A percentile compares a stretch with the other conserved stretches of the same genome.
Evolutionary conservation across 2,797 vertebrate species (phyloP).

Genomic region (Acrossocheilus fasciatus): DNA sequence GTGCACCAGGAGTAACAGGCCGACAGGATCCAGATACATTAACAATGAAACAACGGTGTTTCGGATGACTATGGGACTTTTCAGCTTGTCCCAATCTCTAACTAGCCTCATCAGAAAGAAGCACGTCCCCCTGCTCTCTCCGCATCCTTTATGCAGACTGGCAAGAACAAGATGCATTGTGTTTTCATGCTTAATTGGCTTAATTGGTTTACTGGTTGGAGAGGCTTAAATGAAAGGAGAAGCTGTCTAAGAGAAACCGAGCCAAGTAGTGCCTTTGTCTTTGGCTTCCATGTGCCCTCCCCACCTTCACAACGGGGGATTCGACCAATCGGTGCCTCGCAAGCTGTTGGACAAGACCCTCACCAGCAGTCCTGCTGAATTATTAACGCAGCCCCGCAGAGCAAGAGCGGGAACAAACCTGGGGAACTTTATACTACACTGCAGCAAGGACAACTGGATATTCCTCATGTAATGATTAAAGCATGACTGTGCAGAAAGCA

Average conservation of each 20-base stretch:
- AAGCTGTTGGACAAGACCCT: constrained; percentile 58
- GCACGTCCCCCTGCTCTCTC: constrained; percentile 18
- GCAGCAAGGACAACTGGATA: background rate
- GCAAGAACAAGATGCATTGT: constrained; percentile 66
- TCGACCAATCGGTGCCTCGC: constrained; percentile 63
- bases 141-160: constrained; percentile 54
- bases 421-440: background rate
- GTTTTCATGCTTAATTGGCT: constrained; percentile 73
- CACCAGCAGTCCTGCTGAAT: constrained; percentile 51
- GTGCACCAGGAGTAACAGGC: constrained; percentile 35
- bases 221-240: constrained; percentile 67
- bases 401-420: constrained; percentile 3
- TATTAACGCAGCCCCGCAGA: constrained; percentile 31
- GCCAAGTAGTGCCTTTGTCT: constrained; percentile 71
- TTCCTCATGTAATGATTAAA: constrained; percentile 7
- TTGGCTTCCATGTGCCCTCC: constrained; percentile 52
- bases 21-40: constrained; percentile 51
- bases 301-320: constrained; percentile 56
- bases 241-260: constrained; percentile 64
- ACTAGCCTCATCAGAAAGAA: constrained; percentile 36
- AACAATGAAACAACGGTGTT: constrained; percentile 48
- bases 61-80: constrained; percentile 42
- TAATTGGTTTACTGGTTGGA: constrained; percentile 71
- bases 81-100: constrained; percentile 13
- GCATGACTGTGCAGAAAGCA: background rate